These are phyloP conservation scores for Penaeus monodon DNA, from an alignment of 2,888 invertebrate species.

Conservation along the genomic window DNA sequence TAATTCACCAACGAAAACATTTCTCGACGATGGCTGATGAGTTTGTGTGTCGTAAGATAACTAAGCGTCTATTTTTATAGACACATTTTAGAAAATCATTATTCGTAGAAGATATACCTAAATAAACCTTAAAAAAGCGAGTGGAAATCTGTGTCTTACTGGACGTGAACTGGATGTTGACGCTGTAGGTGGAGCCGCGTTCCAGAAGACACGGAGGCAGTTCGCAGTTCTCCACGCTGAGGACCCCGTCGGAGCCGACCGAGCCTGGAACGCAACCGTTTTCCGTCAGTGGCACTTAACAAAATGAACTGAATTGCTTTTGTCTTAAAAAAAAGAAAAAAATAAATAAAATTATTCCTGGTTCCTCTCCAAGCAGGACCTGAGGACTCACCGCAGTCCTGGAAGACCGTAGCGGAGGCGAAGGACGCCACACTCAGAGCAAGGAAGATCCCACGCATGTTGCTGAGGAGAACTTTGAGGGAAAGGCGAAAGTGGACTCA, in stretches of 20 bases:
- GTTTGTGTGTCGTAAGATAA: not conserved
- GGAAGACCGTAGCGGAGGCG: constrained; percentile 32
- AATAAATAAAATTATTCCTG: no score
- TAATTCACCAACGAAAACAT: not conserved
- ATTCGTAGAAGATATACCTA: not conserved
- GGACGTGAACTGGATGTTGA: constrained; percentile 33
- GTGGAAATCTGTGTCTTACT: constrained; percentile 3
- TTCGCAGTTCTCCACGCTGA: constrained; percentile 32
- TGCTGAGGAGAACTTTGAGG: no score
- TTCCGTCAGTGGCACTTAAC: not conserved
- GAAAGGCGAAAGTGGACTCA: no score
- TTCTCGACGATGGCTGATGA: not conserved
- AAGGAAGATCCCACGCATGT: constrained; percentile 17
- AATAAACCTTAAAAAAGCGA: not conserved
- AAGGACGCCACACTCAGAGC: not conserved
- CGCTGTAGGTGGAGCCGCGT: constrained; percentile 28
- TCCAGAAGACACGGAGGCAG: constrained; percentile 39
- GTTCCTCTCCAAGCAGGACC: not conserved
- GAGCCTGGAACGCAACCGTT: constrained; percentile 37
- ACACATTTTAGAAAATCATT: not conserved
- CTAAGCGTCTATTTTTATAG: not conserved
- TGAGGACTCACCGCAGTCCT: constrained; percentile 45
- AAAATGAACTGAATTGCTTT: not conserved
- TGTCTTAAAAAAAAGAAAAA: not conserved
- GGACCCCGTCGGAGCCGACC: constrained; percentile 22